Base-by-base conservation (phyloP, 1,140 invertebrate genomes). In the Glomeris maerens region DNA sequence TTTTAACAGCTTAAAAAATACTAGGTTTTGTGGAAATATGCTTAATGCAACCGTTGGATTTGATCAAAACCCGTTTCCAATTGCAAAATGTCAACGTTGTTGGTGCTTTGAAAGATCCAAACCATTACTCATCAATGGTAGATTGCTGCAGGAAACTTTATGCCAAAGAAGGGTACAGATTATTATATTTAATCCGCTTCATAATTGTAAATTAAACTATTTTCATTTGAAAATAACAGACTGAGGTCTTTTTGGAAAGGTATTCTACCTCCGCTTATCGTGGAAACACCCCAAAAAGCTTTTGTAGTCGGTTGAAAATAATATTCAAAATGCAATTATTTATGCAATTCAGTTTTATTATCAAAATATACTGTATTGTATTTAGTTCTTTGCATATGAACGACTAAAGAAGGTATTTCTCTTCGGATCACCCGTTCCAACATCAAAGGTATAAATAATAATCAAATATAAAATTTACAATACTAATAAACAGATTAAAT, bases 231-330 rank as follows among this genome's bases (percentile, higher is more conserved):
- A n/a, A n/a, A n/a, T 47, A 47, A 22, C 27, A 54, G 47, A 2
- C 52, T 66, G 17, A 69, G 77, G 49, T 79, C 83, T 22, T 86
- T 84, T 68, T 92, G 85, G 78, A 92, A 92, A 74, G 90, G 90
- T 50, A 88, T 94, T 57, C 56, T 94, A 54, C 89, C 90, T 2
- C 90, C 90, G 5, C 81, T 94, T 60, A 62, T 94, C 48, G 87
- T 84, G n/a, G 90, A 95, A 73, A 94, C 89, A 27, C 91, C 90
- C 3, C 94, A 95, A 70, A 64, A 89, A 62, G 90, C 89, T 42
- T 81, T 88, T 0, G 94, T 94, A 68, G 76, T 78, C n/a, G 3
- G 28, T 10, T 14, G 3, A 13, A 26, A 23, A n/a, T n/a, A n/a
- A n/a, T n/a, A n/a, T n/a, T n/a, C n/a, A n/a, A n/a, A n/a, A n/a